These are phyloP conservation scores for Schizopygopsis malacanthus DNA, from an alignment of 2,797 vertebrate genomes.

Conservation along the genomic window DNA sequence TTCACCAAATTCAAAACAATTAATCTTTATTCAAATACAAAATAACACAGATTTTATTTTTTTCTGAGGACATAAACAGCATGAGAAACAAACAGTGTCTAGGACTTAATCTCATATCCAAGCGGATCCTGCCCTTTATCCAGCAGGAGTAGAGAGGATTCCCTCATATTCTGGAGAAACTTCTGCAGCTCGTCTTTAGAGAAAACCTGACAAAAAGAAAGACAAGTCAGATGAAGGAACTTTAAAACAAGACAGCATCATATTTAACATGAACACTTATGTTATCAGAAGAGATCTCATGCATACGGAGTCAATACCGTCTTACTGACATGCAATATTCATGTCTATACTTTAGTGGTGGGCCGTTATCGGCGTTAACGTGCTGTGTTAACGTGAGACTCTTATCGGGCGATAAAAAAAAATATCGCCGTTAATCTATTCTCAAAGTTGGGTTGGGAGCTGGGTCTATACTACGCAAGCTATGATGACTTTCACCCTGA, in stretches of 20 bases:
- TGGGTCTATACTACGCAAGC: too few species aligned
- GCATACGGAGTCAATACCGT: not conserved
- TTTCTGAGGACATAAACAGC: not conserved
- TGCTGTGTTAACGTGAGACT: too few species aligned
- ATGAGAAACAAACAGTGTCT: conserved; percentile 44
- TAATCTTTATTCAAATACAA: conserved; percentile 55
- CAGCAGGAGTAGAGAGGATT: conserved; percentile 92
- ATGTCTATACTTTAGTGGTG: not conserved
- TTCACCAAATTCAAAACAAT: not conserved
- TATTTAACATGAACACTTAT: not conserved
- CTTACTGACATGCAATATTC: not conserved
- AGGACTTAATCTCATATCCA: conserved; percentile 91
- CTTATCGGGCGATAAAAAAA: too few species aligned
- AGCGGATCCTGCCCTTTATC: conserved; percentile 91
- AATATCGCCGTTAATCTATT: too few species aligned
- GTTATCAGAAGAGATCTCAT: not conserved
- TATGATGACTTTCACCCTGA: too few species aligned
- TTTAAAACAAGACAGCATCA: not conserved
- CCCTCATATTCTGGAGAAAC: conserved; percentile 89
- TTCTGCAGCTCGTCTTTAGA: conserved; percentile 91
- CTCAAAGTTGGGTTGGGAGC: too few species aligned
- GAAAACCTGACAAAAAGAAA: conserved; percentile 84
- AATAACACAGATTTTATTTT: not conserved
- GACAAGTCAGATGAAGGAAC: not conserved
- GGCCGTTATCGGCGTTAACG: too few species aligned